Base-by-base conservation (phyloP, 1,140 invertebrate species). In the Drosophila pachea region DNA sequence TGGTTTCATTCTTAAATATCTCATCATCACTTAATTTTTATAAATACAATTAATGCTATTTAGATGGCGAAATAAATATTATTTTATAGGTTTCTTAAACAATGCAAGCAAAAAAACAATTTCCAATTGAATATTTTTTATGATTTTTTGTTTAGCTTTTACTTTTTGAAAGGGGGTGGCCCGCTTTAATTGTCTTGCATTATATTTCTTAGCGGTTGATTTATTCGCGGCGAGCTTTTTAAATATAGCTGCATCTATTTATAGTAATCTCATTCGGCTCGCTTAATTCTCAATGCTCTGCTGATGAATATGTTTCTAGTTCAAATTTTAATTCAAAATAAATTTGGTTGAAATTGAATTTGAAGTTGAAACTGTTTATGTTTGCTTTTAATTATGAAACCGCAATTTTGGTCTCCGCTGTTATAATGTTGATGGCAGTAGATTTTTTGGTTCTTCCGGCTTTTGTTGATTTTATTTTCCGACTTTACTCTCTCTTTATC, bases 311-410 rank as follows among this genome's bases (percentile, higher is more conserved):
- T 60, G 22, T 66, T 73, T 72, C 50, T 64, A 56, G 59, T 62
- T 56, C 62, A 53, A 64, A 76, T 68, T 60, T 70, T 62, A 72
- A 75, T 54, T 65, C 48, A 49, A 70, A 76, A 71, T 66, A 45
- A 79, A 74, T 76, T 74, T 79, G 54, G 72, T 62, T 33, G 60
- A 86, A 86, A 79, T 76, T 79, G 32, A 74, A 71, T 70, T 83
- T 83, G 63, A 38, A 65, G 72, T 66, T 73, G 45, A 56, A 45
- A 36, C 42, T 60, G 35, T 84, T 84, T 84, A 14, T 83, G 78
- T 84, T 84, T 84, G 70, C 70, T 81, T 84, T 84, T 84, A 86
- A 84, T 84, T 84, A 84, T 86, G 68, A 77, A 74, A 84, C 73
- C 81, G 48, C 76, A 66, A 62, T 42, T 32, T 50, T 40, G 59